These are phyloP conservation scores for Tryphoninae sp. DNA, from an alignment of 2,888 invertebrate species.

Conservation along the genomic window DNA sequence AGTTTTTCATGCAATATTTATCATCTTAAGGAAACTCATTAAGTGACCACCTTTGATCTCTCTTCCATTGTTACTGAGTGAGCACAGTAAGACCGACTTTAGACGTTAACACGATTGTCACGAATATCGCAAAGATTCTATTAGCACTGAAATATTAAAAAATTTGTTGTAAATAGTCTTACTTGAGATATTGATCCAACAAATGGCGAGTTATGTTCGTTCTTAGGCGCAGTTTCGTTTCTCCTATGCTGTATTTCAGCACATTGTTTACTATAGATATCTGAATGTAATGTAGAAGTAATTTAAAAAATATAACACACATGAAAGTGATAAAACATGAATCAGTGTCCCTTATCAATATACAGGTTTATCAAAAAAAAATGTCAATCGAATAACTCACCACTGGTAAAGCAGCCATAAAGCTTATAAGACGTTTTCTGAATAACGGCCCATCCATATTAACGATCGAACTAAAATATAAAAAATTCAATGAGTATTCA, in stretches of 20 bases:
- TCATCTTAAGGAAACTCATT: conserved; percentile 34
- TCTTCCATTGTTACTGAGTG: conserved; percentile 47
- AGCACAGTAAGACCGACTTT: conserved; percentile 8
- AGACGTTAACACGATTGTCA: not conserved
- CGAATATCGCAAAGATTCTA: not conserved
- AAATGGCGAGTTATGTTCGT: conserved; percentile 94
- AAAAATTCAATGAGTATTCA: conserved; percentile 3
- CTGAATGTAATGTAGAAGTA: conserved; percentile 83
- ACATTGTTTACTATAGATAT: conserved; percentile 97
- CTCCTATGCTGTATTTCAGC: conserved; percentile 96
- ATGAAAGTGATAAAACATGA: conserved; percentile 3
- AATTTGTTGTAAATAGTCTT: conserved; percentile 79
- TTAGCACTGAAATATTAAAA: not conserved
- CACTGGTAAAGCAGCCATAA: conserved; percentile 93
- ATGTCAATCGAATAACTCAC: conserved; percentile 82
- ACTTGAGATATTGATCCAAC: conserved; percentile 96
- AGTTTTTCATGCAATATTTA: not conserved
- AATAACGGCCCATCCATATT: conserved; percentile 92
- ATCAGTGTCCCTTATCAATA: conserved; percentile 1
- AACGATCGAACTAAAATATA: conserved; percentile 90
- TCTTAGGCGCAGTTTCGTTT: conserved; percentile 94
- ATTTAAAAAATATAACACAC: conserved; percentile 32
- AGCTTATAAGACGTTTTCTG: conserved; percentile 87
- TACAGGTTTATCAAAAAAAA: not conserved
- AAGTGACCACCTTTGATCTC: conserved; percentile 61